Evolutionary conservation across 2,797 vertebrate genomes (phyloP).

Genomic region (Sylvilagus floridanus): DNA sequence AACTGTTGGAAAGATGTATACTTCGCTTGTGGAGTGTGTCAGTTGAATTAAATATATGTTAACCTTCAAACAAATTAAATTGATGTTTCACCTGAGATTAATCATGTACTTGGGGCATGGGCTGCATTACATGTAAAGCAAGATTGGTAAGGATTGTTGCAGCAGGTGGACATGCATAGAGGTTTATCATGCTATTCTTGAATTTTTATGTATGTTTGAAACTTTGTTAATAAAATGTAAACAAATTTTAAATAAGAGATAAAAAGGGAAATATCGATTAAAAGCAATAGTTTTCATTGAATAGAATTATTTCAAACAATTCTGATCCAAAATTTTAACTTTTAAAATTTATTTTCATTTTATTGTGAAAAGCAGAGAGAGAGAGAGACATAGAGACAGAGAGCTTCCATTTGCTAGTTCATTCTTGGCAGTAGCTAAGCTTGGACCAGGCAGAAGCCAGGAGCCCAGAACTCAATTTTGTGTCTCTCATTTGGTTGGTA

Average conservation of each 20-base stretch:
- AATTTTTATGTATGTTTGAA: background rate
- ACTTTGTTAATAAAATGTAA: conserved; percentile 51
- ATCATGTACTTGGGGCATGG: background rate
- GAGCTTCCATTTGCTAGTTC: no score
- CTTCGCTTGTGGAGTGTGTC: background rate
- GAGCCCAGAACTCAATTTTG: no score
- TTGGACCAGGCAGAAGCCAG: no score
- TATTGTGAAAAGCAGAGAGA: no score
- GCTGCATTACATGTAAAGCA: background rate
- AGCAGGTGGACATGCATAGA: background rate
- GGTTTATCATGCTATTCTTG: background rate
- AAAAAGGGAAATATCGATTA: background rate
- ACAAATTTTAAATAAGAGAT: background rate
- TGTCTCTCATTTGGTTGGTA: no score
- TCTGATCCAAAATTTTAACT: background rate
- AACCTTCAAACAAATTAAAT: background rate
- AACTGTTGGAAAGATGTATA: background rate
- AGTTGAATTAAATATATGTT: background rate
- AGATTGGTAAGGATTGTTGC: background rate
- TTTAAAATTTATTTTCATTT: no score
- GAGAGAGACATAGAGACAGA: no score
- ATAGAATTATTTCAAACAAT: conserved; percentile 15
- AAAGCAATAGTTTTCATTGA: conserved; percentile 38
- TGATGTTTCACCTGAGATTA: conserved; percentile 4
- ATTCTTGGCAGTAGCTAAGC: no score